Base-by-base conservation (phyloP, 2,888 invertebrate genomes). In the Apoda limacodes region DNA sequence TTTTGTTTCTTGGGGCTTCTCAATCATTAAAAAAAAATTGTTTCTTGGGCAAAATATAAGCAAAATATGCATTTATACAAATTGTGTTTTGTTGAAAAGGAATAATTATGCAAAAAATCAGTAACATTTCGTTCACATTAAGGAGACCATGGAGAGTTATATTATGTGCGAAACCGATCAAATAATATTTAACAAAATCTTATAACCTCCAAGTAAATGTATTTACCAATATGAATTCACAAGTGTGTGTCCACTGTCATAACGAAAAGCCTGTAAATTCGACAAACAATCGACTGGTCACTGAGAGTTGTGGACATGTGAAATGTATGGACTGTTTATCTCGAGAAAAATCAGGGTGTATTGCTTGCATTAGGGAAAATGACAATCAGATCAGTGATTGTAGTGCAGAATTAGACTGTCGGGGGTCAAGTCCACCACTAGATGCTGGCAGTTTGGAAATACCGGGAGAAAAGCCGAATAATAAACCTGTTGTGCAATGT, bases 271-370 rank as follows among this genome's bases (percentile, higher is more conserved):
- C 68, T 32, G 72, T 84, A 20, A 83, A 84, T 46, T 61, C 66
- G 23, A 83, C 85, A 4, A 65, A 78, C 34, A 85, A 85, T 49
- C 78, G 90, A 30, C 65, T 90, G 31, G 85, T 91, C 9, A 86
- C 85, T 28, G 91, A 91, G 56, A 82, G 81, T 27, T 91, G 91
- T 61, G 91, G 90, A 3, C 90, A 91, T 58, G 80, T 81, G 32
- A 91, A 91, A 65, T 91, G 90, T 60, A 85, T 90, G 46, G 67
- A 83, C 41, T 91, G 91, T 55, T 70, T 91, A 23, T 55, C 90
- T 17, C 70, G 80, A 11, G 90, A 91, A 54, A 87, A 84, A 43
- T 65, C 80, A 20, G 85, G 86, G 9, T 90, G 90, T 52, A 63
- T 71, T 40, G 81, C 83, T 42, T 88, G 88, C 50, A 37, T 48